Base-by-base conservation (phyloP, 2,113 vertebrate genomes). In the Gallinago paraguaiae region DNA sequence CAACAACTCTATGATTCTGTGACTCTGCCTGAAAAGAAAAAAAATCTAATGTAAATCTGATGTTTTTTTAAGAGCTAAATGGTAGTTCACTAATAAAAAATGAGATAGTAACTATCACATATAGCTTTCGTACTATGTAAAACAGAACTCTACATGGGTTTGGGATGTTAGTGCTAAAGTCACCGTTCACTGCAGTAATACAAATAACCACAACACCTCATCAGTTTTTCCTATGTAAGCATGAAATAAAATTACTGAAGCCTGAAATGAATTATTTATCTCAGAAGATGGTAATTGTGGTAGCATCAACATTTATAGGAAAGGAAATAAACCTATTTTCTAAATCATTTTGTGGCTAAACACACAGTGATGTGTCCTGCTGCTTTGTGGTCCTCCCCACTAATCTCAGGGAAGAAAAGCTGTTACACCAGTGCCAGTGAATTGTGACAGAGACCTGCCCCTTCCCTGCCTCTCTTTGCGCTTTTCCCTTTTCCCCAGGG, bases 381-480 rank as follows among this genome's bases (percentile, higher is more conserved):
- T 78, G 67, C 57, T 12, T 77, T 41, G 10, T 30, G 50, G 5
- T 22, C 18, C 25, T 88, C n/a, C 46, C 48, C 4, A 23, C 39
- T 28, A 35, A 17, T 7, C 9, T 35, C 17, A 13, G 27, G n/a
- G 28, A 51, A 35, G 37, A 53, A 23, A 71, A 86, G 11, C 20
- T 19, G 41, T 28, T 46, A 17, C n/a, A 57, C 12, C 20, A 41
- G 37, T 35, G 61, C 25, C 67, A 43, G 33, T 7, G 33, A 35
- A 35, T 30, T 57, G 24, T 2, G 3, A 15, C 56, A 93, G 72
- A 83, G 60, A 31, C 17, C 25, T 39, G 54, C 1, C n/a, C 23
- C 51, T 91, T 83, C 25, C 13, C 28, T 0, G 0, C 17, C 25
- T 53, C 27, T n/a, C 46, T 14, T 22, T 12, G 1, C 2, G 1